Conservation (phyloP, 2,888 invertebrate species). For the Opisthograptis luteolata region DNA sequence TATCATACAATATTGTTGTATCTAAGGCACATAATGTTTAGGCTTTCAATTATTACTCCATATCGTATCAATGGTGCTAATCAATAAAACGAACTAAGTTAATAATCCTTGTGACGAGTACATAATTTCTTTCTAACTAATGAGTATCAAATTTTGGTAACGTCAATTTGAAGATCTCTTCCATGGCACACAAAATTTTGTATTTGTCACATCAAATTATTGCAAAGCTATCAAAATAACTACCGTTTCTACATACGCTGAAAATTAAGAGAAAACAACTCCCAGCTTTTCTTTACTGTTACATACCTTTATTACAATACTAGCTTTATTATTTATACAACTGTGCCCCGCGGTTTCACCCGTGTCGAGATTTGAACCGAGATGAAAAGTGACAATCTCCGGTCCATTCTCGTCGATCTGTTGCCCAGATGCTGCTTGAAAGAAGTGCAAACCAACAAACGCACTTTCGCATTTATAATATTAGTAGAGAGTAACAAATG, state of each 20-base stretch:
- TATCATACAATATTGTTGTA: constrained; percentile 85
- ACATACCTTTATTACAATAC: constrained; percentile 40
- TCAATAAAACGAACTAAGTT: constrained; percentile 53
- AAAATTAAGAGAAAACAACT: constrained; percentile 49
- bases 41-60: constrained; percentile 83
- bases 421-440: too few species aligned
- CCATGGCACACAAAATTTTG: constrained; percentile 37
- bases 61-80: constrained; percentile 81
- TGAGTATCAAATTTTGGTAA: constrained; percentile 35
- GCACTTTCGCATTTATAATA: too few species aligned
- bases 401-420: too few species aligned
- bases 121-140: constrained; percentile 40
- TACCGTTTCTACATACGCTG: constrained; percentile 68
- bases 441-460: too few species aligned
- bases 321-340: too few species aligned
- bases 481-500: too few species aligned
- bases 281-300: constrained; percentile 50
- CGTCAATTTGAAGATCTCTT: constrained; percentile 22
- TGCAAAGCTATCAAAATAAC: constrained; percentile 75
- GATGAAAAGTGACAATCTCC: too few species aligned
- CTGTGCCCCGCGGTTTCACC: too few species aligned
- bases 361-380: too few species aligned
- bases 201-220: constrained; percentile 58
- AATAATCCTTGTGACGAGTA: constrained; percentile 56
- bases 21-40: constrained; percentile 86